Base-by-base conservation (phyloP, 2,888 invertebrate genomes). In the Axea sp. region DNA sequence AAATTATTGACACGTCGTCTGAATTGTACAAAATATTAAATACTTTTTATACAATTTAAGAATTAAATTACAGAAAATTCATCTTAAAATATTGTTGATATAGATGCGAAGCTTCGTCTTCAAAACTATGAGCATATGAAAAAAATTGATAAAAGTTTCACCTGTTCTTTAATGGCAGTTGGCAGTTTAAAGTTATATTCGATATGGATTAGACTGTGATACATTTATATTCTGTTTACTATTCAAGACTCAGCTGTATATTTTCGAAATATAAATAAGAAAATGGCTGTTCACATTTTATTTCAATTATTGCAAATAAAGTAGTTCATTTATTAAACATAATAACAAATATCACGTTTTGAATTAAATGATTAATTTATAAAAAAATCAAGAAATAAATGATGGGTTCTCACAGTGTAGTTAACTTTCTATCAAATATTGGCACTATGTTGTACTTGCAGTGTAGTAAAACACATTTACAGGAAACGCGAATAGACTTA, bases 381-480 rank as follows among this genome's bases (percentile, higher is more conserved):
- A 31, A 31, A 31, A 31, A 31, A 31, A 6, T 11, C 3, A n/a
- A n/a, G n/a, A n/a, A n/a, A n/a, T 33, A 7, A 2, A 14, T 33
- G 3, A 57, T 62, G 76, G 76, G 77, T 64, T 76, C 67, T 77
- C 76, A 71, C 60, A 76, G 62, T 77, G 75, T 76, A 82, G 77
- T 78, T 80, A 78, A 79, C 76, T 80, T 80, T 80, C 68, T 69
- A 75, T 82, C 73, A 77, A 77, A 77, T 84, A 85, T 87, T 87
- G 86, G 86, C 86, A 87, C 86, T 84, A 81, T 77, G 78, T 86
- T 87, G 86, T 87, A 87, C 86, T 86, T 81, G 77, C 76, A 62
- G 55, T 81, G 78, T 78, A 43, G 37, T 17, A 30, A 73, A 73
- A 57, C 59, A 39, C 37, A 57, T 68, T 24, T 37, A 17, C 41